A percentile compares a stretch with the other conserved stretches of the same genome.
phyloP scores from a whole-genome alignment of 2,797 vertebrate genomes.

The Poecilia gillii region DNA sequence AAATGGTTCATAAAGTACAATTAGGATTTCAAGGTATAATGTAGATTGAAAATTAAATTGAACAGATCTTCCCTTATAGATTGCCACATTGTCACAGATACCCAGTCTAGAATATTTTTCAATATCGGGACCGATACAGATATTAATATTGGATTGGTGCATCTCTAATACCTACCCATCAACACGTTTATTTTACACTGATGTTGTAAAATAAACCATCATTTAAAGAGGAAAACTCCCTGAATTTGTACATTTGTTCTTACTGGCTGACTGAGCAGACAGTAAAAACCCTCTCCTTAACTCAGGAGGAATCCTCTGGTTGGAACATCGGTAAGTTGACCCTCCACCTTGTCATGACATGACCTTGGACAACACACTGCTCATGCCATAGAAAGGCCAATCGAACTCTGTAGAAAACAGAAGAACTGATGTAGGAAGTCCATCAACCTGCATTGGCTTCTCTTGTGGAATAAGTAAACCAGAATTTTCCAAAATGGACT shows the following conservation, averaged over 20 bases:
- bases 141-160: too few species aligned
- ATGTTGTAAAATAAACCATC: background rate
- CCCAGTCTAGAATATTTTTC: too few species aligned
- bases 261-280: slow-evolving; percentile 8
- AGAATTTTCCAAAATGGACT: background rate
- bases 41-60: too few species aligned
- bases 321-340: background rate
- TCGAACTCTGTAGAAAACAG: background rate
- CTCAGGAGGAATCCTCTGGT: background rate
- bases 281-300: background rate
- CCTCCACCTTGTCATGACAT: too few species aligned
- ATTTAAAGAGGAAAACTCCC: background rate
- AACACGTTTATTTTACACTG: background rate
- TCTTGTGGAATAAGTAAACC: background rate
- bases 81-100: too few species aligned
- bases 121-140: too few species aligned
- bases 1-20: too few species aligned
- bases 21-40: too few species aligned
- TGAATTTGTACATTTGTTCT: background rate
- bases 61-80: too few species aligned
- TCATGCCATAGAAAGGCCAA: background rate
- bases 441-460: background rate
- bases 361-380: background rate
- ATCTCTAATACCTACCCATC: background rate
- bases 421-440: background rate